Percentiles rank a stretch among this genome's conserved stretches.
These are phyloP conservation scores for Pavo muticus DNA, from an alignment of 2,113 vertebrate genomes.

Conservation along the genomic window DNA sequence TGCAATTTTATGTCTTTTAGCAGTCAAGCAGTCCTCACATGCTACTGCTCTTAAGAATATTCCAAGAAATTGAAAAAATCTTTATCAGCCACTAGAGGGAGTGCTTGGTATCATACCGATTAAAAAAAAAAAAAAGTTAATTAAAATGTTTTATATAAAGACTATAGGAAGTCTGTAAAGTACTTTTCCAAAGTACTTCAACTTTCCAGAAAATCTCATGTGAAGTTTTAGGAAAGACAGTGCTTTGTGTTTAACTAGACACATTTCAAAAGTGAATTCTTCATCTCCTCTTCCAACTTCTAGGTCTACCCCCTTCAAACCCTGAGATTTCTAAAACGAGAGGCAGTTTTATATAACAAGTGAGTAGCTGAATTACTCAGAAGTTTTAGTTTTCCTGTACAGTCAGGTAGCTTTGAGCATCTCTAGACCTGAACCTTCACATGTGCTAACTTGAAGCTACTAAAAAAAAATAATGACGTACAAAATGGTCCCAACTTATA, in stretches of 20 bases:
- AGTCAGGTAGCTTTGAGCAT: not conserved
- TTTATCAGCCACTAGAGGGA: not conserved
- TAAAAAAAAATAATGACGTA: fast-evolving
- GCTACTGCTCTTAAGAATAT: not conserved
- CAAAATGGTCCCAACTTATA: not conserved
- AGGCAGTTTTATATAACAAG: not conserved
- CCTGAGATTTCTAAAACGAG: not conserved
- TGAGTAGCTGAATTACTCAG: not conserved
- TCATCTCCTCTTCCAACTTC: fast-evolving
- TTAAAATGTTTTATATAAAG: not conserved
- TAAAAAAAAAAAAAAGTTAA: not conserved
- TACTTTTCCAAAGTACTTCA: not conserved
- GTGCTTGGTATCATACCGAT: not conserved
- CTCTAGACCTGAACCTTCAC: not conserved
- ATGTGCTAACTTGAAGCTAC: not conserved
- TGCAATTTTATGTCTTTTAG: not conserved
- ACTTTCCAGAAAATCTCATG: not conserved
- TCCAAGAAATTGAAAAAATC: not conserved
- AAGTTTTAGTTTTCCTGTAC: not conserved
- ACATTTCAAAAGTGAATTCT: not conserved
- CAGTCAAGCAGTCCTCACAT: not conserved
- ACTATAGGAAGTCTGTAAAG: not conserved
- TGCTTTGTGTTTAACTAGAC: not conserved
- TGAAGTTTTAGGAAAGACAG: not conserved
- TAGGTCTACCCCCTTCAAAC: not conserved